Conservation (phyloP, 2,797 vertebrate species). For the Sparidentex hasta region DNA sequence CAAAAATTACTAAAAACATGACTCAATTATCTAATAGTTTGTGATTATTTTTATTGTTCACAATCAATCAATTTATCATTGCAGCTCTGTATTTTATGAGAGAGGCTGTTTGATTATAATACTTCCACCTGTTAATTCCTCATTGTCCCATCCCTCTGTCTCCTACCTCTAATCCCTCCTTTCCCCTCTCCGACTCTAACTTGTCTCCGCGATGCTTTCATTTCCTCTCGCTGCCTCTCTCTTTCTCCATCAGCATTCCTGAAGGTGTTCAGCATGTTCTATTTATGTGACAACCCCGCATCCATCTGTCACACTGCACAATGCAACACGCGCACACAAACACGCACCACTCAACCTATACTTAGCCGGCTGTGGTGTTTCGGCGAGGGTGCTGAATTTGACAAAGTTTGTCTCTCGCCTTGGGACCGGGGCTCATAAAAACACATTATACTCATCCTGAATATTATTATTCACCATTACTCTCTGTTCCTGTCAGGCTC, state of each 20-base stretch:
- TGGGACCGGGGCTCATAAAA: slow-evolving; percentile 44
- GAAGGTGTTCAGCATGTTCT: slow-evolving; percentile 73
- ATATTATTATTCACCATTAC: slow-evolving; percentile 54
- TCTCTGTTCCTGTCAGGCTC: slow-evolving; percentile 51
- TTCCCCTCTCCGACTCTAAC: slow-evolving; percentile 36
- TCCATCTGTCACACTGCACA: slow-evolving; percentile 64
- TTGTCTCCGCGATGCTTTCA: slow-evolving; percentile 49
- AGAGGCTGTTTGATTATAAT: slow-evolving; percentile 8
- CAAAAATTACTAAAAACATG: too few relatives aligned
- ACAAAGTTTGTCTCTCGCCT: slow-evolving; percentile 48
- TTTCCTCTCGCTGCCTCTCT: slow-evolving; percentile 48
- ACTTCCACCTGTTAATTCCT: background rate
- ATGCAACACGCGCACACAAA: slow-evolving; percentile 37
- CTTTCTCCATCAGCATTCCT: slow-evolving; percentile 72
- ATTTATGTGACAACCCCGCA: slow-evolving; percentile 72
- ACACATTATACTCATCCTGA: slow-evolving; percentile 48
- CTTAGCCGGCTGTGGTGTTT: slow-evolving; percentile 62
- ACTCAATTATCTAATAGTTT: too few relatives aligned
- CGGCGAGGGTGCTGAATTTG: slow-evolving; percentile 42
- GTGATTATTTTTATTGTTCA: too few relatives aligned
- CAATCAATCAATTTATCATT: too few relatives aligned
- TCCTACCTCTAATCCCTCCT: slow-evolving; percentile 17
- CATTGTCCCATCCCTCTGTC: background rate
- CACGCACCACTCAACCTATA: slow-evolving; percentile 59
- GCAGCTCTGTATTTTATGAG: background rate